Conservation (phyloP, 2,113 vertebrate genomes). For the Phycodurus eques region DNA sequence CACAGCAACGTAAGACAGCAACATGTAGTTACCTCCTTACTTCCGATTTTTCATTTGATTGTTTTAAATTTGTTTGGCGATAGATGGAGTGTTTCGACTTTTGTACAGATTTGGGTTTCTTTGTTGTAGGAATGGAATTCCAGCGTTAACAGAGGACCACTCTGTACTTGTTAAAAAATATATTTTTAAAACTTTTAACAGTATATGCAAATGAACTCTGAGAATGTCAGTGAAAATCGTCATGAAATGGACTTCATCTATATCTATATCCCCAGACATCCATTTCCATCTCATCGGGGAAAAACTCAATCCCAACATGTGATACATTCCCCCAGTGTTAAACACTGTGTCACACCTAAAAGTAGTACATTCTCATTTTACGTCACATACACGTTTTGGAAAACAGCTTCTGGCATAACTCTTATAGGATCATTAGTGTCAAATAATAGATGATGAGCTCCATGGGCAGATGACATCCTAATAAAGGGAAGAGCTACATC, state of each 20-base stretch:
- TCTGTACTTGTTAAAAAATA: too few species aligned
- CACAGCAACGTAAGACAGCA: too few species aligned
- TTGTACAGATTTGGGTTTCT: too few species aligned
- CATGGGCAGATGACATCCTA: constrained; percentile 46
- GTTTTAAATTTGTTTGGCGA: too few species aligned
- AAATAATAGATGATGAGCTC: constrained; percentile 63
- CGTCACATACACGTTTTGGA: not conserved
- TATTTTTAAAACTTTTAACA: not conserved
- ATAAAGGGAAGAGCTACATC: constrained; percentile 34
- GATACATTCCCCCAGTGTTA: not conserved
- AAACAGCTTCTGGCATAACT: constrained; percentile 53
- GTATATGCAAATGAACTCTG: not conserved
- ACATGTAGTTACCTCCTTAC: too few species aligned
- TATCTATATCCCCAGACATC: too few species aligned
- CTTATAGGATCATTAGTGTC: constrained; percentile 64
- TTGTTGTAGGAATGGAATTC: too few species aligned
- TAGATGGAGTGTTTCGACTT: too few species aligned
- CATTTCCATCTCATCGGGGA: too few species aligned
- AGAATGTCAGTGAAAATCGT: not conserved
- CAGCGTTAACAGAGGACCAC: too few species aligned
- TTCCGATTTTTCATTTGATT: too few species aligned
- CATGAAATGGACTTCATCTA: not conserved
- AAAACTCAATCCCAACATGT: too few species aligned
- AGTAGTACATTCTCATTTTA: not conserved
- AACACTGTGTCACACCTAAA: not conserved